A percentile compares a stretch with the other conserved stretches of the same genome.
Conservation (phyloP, 2,113 vertebrate genomes). For the Anolis carolinensis region DNA sequence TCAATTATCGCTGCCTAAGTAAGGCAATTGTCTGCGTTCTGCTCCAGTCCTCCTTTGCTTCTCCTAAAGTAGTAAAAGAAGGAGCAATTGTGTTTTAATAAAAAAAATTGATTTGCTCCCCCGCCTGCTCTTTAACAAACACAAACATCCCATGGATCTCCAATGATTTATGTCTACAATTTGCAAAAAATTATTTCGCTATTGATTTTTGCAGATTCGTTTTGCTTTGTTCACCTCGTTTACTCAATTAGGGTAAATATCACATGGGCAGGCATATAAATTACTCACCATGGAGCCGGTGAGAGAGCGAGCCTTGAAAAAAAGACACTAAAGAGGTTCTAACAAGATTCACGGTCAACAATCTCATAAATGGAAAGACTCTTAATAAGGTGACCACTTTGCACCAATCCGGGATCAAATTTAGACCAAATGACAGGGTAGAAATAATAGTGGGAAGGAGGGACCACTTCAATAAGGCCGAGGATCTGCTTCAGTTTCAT, state of each 20-base stretch:
- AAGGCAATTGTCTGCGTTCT: neutral
- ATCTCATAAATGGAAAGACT: neutral
- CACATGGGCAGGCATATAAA: constrained; percentile 65
- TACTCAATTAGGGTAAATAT: constrained; percentile 72
- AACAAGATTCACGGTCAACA: neutral
- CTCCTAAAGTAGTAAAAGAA: constrained; percentile 59
- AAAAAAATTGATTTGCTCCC: constrained; percentile 74
- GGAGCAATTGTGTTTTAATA: constrained; percentile 76
- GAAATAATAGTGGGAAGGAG: too few relatives aligned
- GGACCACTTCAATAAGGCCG: too few relatives aligned
- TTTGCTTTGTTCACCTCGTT: constrained; percentile 47
- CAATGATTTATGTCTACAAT: constrained; percentile 78
- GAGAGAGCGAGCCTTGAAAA: accelerated
- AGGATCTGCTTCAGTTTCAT: too few relatives aligned
- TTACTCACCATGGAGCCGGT: constrained; percentile 31
- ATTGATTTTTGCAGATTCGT: constrained; percentile 73
- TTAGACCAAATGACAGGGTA: neutral
- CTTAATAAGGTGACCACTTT: neutral
- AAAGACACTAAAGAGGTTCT: neutral
- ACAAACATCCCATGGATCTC: constrained; percentile 58
- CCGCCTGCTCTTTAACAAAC: constrained; percentile 66
- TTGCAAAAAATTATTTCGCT: constrained; percentile 79
- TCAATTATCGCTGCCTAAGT: neutral
- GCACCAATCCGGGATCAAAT: neutral
- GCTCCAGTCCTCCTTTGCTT: neutral